These are phyloP conservation scores for Leptinotarsa haldemani DNA, from an alignment of 2,888 invertebrate genomes.

Conservation along the genomic window DNA sequence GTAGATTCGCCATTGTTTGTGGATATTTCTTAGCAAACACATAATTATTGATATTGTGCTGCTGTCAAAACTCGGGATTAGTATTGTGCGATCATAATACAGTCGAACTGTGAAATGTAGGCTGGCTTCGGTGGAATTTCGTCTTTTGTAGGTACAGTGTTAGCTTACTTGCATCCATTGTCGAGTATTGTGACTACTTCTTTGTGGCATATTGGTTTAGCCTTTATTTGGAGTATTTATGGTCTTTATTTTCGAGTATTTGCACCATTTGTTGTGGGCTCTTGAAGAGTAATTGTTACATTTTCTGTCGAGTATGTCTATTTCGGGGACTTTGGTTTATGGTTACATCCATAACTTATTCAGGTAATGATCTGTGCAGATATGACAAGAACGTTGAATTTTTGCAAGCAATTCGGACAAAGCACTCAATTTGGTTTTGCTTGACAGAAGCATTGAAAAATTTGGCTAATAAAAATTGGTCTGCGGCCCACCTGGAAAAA, in stretches of 20 bases:
- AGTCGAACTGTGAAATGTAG: conserved; percentile 54
- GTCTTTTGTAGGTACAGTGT: conserved; percentile 43
- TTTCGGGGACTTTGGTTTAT: conserved; percentile 8
- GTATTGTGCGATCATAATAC: conserved; percentile 55
- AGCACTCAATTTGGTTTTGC: neutral
- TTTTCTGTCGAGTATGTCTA: conserved; percentile 21
- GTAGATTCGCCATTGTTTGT: conserved; percentile 59
- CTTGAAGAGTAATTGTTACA: conserved; percentile 33
- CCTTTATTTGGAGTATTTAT: conserved; percentile 52
- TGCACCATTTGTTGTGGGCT: conserved; percentile 37
- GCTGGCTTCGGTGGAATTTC: conserved; percentile 49
- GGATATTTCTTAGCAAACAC: conserved; percentile 61
- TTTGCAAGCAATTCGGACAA: conserved; percentile 9
- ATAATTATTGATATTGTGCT: conserved; percentile 64
- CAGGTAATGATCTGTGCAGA: neutral
- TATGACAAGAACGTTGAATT: conserved; percentile 10
- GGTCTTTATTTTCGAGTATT: conserved; percentile 46
- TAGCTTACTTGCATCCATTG: conserved; percentile 39
- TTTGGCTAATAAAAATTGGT: no score
- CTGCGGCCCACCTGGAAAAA: no score
- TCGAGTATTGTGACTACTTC: conserved; percentile 53
- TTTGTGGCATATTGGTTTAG: conserved; percentile 59
- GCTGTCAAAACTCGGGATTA: conserved; percentile 66
- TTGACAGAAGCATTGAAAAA: neutral
- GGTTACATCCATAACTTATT: neutral